Evolutionary conservation across 2,888 invertebrate species (phyloP), one percentile per base, ranked within the genome.

Genomic region (Carpatolechia fugitivella): DNA sequence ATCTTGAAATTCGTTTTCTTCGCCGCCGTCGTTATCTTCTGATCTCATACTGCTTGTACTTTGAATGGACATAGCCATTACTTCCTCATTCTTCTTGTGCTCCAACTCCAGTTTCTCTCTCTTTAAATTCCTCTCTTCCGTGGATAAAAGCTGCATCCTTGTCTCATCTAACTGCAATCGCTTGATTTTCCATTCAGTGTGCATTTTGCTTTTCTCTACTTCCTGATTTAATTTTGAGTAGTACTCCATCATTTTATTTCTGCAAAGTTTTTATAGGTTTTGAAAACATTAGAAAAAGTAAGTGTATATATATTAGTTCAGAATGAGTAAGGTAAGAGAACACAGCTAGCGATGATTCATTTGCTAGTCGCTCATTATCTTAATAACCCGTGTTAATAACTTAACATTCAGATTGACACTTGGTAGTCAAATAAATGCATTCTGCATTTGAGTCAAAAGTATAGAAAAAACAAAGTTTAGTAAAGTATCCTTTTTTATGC

Each of bases 161-260:
- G 79, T 82, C 60, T 90, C 84, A 56, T 88, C 89, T 59, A 89
- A 66, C 63, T 85, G 87, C 44, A 86, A 69, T 10, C 87, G 79
- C 78, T 86, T 90, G 47, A 90, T 86, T 66, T 92, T 91, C 92
- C 92, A 92, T 62, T 91, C 90, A 0, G 91, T 89, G 60, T 91
- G 91, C 35, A 89, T 72, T 58, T 90, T 89, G 56, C 91, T 90
- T 62, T 88, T 91, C 56, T 93, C 92, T 0, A 92, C 91, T 65
- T 92, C 91, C 71, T 90, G 90, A 35, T 91, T 92, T 40, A 94
- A 70, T 66, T 92, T 91, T n/a, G 92, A 89, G 65, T 94, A 94
- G 71, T 93, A 93, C 64, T 91, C 91, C 68, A 92, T 87, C 63
- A 93, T 89, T 75, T 92, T 91, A 56, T 85, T 84, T 46, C 93